Percentiles rank a stretch among this genome's conserved stretches.
Conservation (phyloP, 2,888 invertebrate species). For the Scaeva pyrastri region DNA sequence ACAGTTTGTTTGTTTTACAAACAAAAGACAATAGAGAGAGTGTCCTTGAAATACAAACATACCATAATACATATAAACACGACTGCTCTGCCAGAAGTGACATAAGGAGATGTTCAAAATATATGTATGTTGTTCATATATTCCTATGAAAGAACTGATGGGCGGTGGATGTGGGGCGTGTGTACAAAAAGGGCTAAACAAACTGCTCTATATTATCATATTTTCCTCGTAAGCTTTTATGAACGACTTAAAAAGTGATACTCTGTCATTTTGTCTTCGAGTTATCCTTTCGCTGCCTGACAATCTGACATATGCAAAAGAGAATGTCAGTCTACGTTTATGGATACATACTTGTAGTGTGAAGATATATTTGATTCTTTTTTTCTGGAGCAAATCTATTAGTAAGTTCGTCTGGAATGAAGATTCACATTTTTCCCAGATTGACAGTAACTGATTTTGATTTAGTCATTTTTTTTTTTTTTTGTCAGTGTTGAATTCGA, state of each 20-base stretch:
- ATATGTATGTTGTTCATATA: too few species aligned
- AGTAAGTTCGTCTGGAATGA: slow-evolving; percentile 41
- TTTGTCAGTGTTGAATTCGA: not conserved
- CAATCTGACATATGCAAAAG: slow-evolving; percentile 62
- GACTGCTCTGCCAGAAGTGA: too few species aligned
- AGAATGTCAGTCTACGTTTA: slow-evolving; percentile 36
- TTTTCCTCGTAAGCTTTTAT: slow-evolving; percentile 36
- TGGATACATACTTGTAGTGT: too few species aligned
- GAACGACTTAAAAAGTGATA: slow-evolving; percentile 40
- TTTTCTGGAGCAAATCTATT: slow-evolving; percentile 43
- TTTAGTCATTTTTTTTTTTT: slow-evolving; percentile 45
- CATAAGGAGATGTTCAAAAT: not conserved
- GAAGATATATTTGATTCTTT: slow-evolving; percentile 3
- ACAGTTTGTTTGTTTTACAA: slow-evolving; percentile 11
- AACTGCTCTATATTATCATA: slow-evolving; percentile 47
- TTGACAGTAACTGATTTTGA: slow-evolving; percentile 51
- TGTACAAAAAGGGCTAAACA: slow-evolving; percentile 24
- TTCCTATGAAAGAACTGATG: not conserved
- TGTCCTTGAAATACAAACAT: not conserved
- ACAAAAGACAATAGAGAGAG: too few species aligned
- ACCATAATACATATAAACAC: not conserved
- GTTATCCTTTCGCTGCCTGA: slow-evolving; percentile 45
- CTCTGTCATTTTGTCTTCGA: slow-evolving; percentile 51
- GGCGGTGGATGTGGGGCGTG: not conserved
- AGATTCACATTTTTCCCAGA: slow-evolving; percentile 17